Conservation (phyloP, 2,888 invertebrate species). For the Xylophagus ater region DNA sequence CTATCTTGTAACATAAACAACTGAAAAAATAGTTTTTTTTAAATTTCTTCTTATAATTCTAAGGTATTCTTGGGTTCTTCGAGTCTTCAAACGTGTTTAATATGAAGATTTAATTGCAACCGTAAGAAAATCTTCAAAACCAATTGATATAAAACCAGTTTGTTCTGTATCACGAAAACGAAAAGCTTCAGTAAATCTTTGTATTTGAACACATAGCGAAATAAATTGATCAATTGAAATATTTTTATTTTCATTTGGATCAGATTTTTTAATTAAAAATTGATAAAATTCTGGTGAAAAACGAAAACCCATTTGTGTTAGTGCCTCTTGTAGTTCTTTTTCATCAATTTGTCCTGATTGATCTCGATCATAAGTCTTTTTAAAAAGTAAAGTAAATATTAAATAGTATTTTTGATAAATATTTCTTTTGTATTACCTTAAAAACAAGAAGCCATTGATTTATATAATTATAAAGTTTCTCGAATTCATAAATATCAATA, state of each 20-base stretch:
- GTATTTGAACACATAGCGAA: conserved; percentile 77
- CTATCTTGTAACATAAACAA: no score
- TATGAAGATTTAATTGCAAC: conserved; percentile 64
- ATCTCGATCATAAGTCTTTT: conserved; percentile 75
- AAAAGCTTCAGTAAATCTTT: conserved; percentile 81
- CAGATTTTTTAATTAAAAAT: conserved; percentile 58
- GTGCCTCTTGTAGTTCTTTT: conserved; percentile 67
- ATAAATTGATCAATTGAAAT: conserved; percentile 81
- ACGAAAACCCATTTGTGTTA: conserved; percentile 80
- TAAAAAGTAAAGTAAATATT: no score
- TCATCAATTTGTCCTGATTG: conserved; percentile 77
- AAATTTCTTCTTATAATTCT: no score
- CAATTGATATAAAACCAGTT: conserved; percentile 72
- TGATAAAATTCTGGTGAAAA: conserved; percentile 68
- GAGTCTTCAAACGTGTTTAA: no score
- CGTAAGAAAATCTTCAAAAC: conserved; percentile 82
- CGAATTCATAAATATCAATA: conserved; percentile 74
- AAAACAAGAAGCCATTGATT: conserved; percentile 83
- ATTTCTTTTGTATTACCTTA: no score
- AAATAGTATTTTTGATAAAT: no score
- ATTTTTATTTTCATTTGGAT: conserved; percentile 48
- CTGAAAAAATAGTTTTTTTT: no score
- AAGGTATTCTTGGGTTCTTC: no score
- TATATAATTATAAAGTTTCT: conserved; percentile 74
- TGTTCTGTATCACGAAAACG: conserved; percentile 64